Base-by-base conservation (phyloP, 2,797 vertebrate genomes). In the Stomatorhinus walkeri region DNA sequence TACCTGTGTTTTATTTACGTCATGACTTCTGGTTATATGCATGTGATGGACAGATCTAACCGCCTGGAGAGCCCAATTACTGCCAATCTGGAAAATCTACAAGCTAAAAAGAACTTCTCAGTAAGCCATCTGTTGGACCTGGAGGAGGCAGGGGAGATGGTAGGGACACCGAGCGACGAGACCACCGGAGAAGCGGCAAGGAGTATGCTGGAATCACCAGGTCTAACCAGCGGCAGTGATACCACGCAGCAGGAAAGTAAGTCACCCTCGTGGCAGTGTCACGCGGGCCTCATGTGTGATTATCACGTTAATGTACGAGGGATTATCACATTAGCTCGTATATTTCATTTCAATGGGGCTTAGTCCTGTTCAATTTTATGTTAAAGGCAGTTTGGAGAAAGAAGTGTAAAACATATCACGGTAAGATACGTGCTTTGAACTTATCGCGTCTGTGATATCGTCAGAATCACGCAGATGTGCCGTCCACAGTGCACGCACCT, bases 101-200 rank as follows among this genome's bases (percentile, higher is more conserved):
- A 99, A 93, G 97, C 96, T 90, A 99, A 98, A 91, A 99, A 99
- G 97, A 99, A 99, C 96, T 99, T 99, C 96, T 98, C 98, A 4
- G 98, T 99, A 90, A 99, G 98, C 95, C 98, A 99, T 97, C 97
- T 99, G 97, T 92, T 99, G 94, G 98, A 99, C 92, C 97, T 99
- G 94, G 98, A 99, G 90, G 98, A 99, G 92, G 97, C 97, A 91
- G 96, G 96, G 81, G 98, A 98, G 90, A 97, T 98, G 97, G 97
- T 96, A 88, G 97, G 97, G 64, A 95, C 93, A 19, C 98, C 97
- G 93, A 94, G 95, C 22, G 98, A 98, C 89, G 98, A 99, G 90
- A 95, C 95, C 88, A 96, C 96, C 90, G 97, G 96, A 84, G 98
- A 98, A 91, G 95, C 97, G 89, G 97, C 97, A 76, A 95, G 98